phyloP scores from a whole-genome alignment of 2,797 vertebrate genomes.

The Schizopygopsis malacanthus region DNA sequence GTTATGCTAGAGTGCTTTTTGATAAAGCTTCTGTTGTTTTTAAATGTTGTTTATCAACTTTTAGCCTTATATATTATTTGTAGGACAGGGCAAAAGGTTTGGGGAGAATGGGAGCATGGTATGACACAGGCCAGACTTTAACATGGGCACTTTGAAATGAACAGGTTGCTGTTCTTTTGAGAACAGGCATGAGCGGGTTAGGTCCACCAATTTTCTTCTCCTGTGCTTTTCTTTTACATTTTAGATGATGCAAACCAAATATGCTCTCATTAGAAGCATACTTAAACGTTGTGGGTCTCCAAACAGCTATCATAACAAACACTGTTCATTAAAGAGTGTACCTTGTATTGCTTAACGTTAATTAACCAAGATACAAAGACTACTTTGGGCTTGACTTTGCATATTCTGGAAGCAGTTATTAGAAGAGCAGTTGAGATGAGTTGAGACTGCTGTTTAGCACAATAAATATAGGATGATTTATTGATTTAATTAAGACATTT shows the following conservation, averaged over 20 bases:
- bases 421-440: neutral
- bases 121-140: neutral
- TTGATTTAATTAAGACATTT: conserved; percentile 24
- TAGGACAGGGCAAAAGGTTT: neutral
- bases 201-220: neutral
- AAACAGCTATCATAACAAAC: conserved; percentile 1
- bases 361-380: neutral
- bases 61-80: neutral
- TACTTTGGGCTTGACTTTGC: conserved; percentile 21
- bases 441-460: neutral
- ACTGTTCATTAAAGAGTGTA: conserved; percentile 19
- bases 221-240: conserved; percentile 9
- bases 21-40: conserved; percentile 14
- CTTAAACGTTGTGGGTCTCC: conserved; percentile 5
- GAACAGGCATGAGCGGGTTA: neutral
- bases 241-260: conserved; percentile 1
- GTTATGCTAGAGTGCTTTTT: conserved; percentile 8
- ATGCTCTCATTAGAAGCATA: conserved; percentile 3
- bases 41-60: neutral
- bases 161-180: neutral
- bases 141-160: neutral
- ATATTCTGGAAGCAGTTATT: conserved; percentile 10
- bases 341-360: conserved; percentile 13
- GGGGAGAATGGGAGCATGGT: neutral
- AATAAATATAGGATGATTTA: conserved; percentile 4